Conservation (phyloP, 2,113 vertebrate species). For the Lynx canadensis region DNA sequence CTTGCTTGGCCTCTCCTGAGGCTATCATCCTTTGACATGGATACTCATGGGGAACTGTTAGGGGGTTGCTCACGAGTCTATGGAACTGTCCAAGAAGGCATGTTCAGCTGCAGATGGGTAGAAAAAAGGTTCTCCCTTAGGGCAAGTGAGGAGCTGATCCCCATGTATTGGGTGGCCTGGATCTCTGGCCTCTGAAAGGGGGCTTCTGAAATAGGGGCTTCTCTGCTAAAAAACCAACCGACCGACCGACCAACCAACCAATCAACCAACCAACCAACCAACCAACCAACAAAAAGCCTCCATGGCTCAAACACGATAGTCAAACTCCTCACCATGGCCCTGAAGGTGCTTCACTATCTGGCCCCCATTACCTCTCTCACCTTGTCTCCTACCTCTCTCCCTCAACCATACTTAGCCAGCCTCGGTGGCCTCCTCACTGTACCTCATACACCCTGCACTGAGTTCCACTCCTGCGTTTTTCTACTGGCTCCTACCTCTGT, state of each 20-base stretch:
- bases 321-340: not conserved
- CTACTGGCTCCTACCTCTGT: not conserved
- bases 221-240: not conserved
- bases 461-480: not conserved
- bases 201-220: not conserved
- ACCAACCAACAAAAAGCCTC: not conserved
- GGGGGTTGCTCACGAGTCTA: not conserved
- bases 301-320: not conserved
- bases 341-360: not conserved
- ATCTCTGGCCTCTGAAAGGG: not conserved
- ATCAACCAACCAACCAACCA: not conserved
- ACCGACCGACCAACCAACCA: too few relatives aligned
- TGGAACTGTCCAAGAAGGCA: not conserved
- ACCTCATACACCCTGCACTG: not conserved
- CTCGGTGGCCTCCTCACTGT: not conserved
- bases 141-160: not conserved
- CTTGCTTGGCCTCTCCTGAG: not conserved
- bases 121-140: not conserved
- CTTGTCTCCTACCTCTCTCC: not conserved
- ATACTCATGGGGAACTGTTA: not conserved
- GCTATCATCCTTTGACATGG: not conserved
- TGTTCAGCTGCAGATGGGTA: not conserved
- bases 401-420: not conserved
- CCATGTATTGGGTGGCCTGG: not conserved
- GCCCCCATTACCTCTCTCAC: not conserved